Base-by-base conservation (phyloP, 2,888 invertebrate genomes). In the Drosophila meridionalis region DNA sequence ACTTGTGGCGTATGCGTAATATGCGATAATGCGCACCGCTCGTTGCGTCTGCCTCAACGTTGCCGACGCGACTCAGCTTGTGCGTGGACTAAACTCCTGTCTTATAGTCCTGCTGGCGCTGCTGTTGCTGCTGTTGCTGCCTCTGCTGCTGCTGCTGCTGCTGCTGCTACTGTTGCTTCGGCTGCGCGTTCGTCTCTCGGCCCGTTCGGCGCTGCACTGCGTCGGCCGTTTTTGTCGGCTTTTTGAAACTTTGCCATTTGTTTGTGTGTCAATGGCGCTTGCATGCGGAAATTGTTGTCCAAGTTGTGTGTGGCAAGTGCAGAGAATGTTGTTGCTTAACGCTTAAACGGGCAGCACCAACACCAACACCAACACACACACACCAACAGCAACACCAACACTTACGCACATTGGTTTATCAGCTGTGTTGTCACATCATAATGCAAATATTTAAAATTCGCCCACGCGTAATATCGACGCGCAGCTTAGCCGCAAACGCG, bases 51-150 rank as follows among this genome's bases (percentile, higher is more conserved):
- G 73, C 52, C 64, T 83, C 76, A 74, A 80, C 81, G 83, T 80
- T 80, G 75, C 77, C 81, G 76, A 38, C 86, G 86, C 88, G 90
- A 91, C 90, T 90, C 90, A 77, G 88, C 73, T 73, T 68, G 73
- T 73, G 53, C 68, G 72, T 64, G 36, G 52, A 20, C 60, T 72
- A 40, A 52, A 50, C 60, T 73, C 69, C 82, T 64, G 67, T 80
- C 80, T 89, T 87, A 88, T 90, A 84, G 90, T 76, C 58, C 69
- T 65, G 69, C 9, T 9, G 30, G n/a, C 67, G 58, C 57, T 30
- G 53, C 47, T 66, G 56, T 50, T 71, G 59, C 48, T 69, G 63
- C 42, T 36, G 40, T 50, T 66, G 75, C 67, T 47, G 66, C 61
- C 45, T 45, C 45, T 64, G 55, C 52, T 71, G 53, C 53, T 71